Base-by-base conservation (phyloP, 2,888 invertebrate genomes). In the Pecten maximus region DNA sequence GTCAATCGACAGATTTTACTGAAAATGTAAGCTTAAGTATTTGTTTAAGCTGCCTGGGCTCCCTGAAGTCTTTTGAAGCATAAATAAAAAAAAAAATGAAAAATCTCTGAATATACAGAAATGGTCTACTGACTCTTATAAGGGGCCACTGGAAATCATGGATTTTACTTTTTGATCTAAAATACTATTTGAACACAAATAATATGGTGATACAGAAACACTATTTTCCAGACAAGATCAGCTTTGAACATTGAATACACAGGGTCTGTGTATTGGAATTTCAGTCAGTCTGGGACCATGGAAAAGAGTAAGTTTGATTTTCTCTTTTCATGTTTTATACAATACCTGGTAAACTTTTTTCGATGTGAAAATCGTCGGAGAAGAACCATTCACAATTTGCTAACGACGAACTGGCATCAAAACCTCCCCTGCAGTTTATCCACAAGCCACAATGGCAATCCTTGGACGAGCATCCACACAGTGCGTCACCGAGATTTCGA, bases 331-430 rank as follows among this genome's bases (percentile, higher is more conserved):
- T n/a, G n/a, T n/a, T n/a, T 28, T 15, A 60, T 54, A 50, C 50
- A 40, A 91, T 92, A 96, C 96, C 95, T 93, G 95, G 95, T n/a
- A 95, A 89, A 54, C 60, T 87, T 90, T 93, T 94, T 91, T 95
- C 95, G 60, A 95, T 93, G 3, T 88, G n/a, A 88, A 94, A 95
- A 87, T 96, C 94, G 28, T 94, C 92, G 4, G 94, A 91, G 89
- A 96, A 95, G 93, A 95, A 96, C 95, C 95, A 95, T 74, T 91
- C 89, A 92, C 96, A 96, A 90, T 96, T 95, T 89, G 95, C 95
- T 40, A 95, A 91, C 40, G 93, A 93, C 10, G 94, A 94, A 40
- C 92, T 91, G 0, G 91, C 88, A n/a, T 91, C 90, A 1, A 93
- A 89, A 15, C 93, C 92, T 0, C 93, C 93, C 0, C 91, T 60